phyloP scores from a whole-genome alignment of 2,888 invertebrate species.

The Muscina levida region DNA sequence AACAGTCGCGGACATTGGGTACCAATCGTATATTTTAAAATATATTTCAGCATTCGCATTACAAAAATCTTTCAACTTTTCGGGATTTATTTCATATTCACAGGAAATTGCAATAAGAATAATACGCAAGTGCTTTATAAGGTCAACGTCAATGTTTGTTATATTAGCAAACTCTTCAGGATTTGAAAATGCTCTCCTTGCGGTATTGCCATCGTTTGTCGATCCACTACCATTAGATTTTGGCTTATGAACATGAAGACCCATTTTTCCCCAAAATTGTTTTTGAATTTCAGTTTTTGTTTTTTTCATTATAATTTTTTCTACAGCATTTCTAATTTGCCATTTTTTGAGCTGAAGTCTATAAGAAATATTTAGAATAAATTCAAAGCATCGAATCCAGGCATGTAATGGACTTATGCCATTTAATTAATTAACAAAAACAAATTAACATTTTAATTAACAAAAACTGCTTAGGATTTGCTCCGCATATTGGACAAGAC shows the following conservation, averaged over 20 bases:
- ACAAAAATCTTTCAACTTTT: conserved; percentile 27
- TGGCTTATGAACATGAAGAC: background rate
- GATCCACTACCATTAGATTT: background rate
- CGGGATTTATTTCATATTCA: conserved; percentile 29
- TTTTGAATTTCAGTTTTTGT: too few relatives aligned
- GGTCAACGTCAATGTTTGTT: background rate
- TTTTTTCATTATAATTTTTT: too few relatives aligned
- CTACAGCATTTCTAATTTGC: too few relatives aligned
- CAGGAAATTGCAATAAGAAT: too few relatives aligned
- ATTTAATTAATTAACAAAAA: background rate
- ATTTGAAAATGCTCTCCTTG: background rate
- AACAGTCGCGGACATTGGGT: too few relatives aligned
- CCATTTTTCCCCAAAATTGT: background rate
- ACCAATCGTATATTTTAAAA: too few relatives aligned
- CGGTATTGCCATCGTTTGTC: background rate
- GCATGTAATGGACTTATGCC: too few relatives aligned
- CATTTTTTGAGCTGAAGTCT: too few relatives aligned
- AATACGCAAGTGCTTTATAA: background rate
- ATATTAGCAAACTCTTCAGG: background rate
- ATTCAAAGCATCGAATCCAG: too few relatives aligned
- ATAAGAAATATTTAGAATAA: too few relatives aligned
- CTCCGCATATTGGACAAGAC: conserved; percentile 15
- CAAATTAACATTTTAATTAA: background rate
- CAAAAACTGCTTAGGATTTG: conserved; percentile 31
- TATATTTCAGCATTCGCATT: conserved; percentile 4